Evolutionary conservation across 1,140 invertebrate genomes (phyloP).

Genomic region (Drosophila nebulosa): DNA sequence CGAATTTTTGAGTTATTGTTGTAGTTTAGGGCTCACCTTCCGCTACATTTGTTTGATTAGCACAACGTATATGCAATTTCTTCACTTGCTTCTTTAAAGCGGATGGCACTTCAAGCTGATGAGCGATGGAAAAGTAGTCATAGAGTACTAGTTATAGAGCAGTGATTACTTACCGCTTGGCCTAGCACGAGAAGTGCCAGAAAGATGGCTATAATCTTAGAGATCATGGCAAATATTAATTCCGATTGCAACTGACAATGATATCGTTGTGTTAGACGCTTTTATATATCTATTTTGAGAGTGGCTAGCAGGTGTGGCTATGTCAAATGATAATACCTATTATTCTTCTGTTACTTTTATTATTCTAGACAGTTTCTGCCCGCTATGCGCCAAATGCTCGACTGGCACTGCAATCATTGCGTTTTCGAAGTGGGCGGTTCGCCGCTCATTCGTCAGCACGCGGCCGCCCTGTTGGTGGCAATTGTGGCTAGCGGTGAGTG

Average conservation of each 20-base stretch:
- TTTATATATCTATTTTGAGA: constrained; percentile 36
- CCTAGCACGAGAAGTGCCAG: constrained; percentile 26
- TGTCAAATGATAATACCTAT: constrained; percentile 39
- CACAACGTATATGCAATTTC: constrained; percentile 51
- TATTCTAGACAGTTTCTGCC: constrained; percentile 67
- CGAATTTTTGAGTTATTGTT: background rate
- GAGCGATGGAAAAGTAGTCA: background rate
- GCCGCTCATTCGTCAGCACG: constrained; percentile 72
- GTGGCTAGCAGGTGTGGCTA: background rate
- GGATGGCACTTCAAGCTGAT: constrained; percentile 47
- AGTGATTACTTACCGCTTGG: constrained; percentile 28
- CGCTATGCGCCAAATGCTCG: constrained; percentile 70
- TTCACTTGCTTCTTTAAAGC: constrained; percentile 48
- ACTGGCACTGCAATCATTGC: constrained; percentile 78
- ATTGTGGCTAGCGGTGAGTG: constrained; percentile 59
- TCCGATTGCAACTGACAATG: constrained; percentile 25
- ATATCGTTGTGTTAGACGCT: background rate
- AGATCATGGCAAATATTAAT: constrained; percentile 25
- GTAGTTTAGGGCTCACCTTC: constrained; percentile 33
- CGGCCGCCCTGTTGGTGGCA: constrained; percentile 65
- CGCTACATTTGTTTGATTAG: constrained; percentile 44
- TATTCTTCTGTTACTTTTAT: constrained; percentile 28
- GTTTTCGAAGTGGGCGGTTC: constrained; percentile 66
- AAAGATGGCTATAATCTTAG: constrained; percentile 11
- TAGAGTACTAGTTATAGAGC: background rate